Base-by-base conservation (phyloP, 2,113 vertebrate genomes). In the Cercocebus atys region DNA sequence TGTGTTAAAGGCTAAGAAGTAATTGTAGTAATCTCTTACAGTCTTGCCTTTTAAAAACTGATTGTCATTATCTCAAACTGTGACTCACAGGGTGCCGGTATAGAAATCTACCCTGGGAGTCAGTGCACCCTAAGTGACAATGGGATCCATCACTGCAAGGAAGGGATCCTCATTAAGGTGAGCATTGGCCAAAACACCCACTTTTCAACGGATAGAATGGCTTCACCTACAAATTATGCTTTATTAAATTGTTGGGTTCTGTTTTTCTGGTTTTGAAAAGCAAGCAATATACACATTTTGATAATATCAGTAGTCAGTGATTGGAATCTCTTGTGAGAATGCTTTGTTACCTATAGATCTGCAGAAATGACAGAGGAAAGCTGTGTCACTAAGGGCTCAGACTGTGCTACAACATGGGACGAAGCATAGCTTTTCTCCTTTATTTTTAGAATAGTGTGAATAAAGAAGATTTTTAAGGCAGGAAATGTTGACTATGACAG, bases 121-220 rank as follows among this genome's bases (percentile, higher is more conserved):
- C 98, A 97, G 0, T 99, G 99, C 97, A 99, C 97, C 86, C 98
- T 99, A 88, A 97, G 99, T 82, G 98, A 99, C 88, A 99, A 99
- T 0, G 99, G 99, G 27, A 99, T 99, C 95, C 99, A 99, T 98
- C 99, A 99, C 96, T 99, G 99, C 98, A 99, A 99, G 95, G 99
- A 99, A 59, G 99, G 99, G 16, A 99, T 99, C 66, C 99, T 99
- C 32, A 99, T 99, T 97, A 99, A 99, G 99, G 99, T 99, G 97
- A 98, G 99, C 87, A 73, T 59, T 72, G 38, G 40, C 20, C 61
- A 76, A 57, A 73, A 43, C 13, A 18, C 38, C 2, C 12, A 91
- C 64, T 52, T 96, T 96, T 68, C 18, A 45, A 89, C 66, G 25
- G 22, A 38, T 90, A 45, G 47, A 81, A 68, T 95, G 3, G 18